These are phyloP conservation scores for Schlechtendalia chinensis DNA, from an alignment of 1,140 invertebrate species.

Conservation along the genomic window DNA sequence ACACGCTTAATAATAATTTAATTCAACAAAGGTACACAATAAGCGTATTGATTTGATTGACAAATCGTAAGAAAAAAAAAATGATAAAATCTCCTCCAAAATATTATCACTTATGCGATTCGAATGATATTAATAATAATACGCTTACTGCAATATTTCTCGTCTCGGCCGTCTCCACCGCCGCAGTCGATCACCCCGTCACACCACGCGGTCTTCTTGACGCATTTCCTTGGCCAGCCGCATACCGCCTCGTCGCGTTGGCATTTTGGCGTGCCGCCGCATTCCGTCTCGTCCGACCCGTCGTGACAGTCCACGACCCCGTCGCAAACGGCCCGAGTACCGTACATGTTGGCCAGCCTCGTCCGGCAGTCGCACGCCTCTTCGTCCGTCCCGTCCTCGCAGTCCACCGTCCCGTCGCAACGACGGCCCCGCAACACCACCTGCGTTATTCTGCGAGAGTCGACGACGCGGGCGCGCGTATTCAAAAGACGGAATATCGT, in stretches of 20 bases:
- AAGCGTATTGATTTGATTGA: too few species aligned
- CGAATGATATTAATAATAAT: too few species aligned
- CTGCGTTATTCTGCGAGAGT: slow-evolving; percentile 63
- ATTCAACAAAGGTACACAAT: too few species aligned
- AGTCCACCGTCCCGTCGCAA: slow-evolving; percentile 72
- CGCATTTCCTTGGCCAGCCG: slow-evolving; percentile 62
- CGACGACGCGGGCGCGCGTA: too few species aligned
- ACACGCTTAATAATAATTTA: too few species aligned
- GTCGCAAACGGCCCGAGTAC: slow-evolving; percentile 69
- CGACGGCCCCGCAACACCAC: slow-evolving; percentile 61
- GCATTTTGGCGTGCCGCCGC: slow-evolving; percentile 56
- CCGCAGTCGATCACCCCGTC: slow-evolving; percentile 69
- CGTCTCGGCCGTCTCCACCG: slow-evolving; percentile 66
- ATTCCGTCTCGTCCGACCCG: slow-evolving; percentile 71
- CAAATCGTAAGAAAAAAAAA: too few species aligned
- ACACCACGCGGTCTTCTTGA: slow-evolving; percentile 65
- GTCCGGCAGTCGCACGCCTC: slow-evolving; percentile 69
- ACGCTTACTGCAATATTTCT: slow-evolving; percentile 67
- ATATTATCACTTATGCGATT: too few species aligned
- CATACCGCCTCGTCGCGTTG: slow-evolving; percentile 61
- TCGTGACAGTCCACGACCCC: slow-evolving; percentile 75
- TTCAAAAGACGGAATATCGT: too few species aligned
- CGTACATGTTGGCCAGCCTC: slow-evolving; percentile 53
- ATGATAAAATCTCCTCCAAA: too few species aligned
- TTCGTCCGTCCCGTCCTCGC: slow-evolving; percentile 81